Conservation (phyloP, 2,113 vertebrate genomes). For the Oenanthe oenanthe region DNA sequence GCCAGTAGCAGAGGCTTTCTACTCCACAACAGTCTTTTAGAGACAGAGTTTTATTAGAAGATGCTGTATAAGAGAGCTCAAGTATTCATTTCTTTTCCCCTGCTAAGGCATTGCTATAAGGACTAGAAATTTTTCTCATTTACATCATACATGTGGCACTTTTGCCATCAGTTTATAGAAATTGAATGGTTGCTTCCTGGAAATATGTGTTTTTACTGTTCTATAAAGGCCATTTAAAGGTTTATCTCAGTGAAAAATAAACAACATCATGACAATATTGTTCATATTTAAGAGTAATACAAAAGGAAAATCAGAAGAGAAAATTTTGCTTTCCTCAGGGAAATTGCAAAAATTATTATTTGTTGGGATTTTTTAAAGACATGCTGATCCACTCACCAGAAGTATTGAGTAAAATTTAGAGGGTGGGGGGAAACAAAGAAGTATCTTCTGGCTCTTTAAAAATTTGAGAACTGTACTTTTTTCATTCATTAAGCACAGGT, state of each 20-base stretch:
- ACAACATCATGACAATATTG: not conserved
- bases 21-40: conserved; percentile 4
- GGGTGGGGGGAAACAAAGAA: not conserved
- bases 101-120: not conserved
- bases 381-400: not conserved
- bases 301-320: not conserved
- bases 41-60: conserved; percentile 18
- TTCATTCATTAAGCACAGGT: not conserved
- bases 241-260: not conserved
- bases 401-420: not conserved
- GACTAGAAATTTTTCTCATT: not conserved
- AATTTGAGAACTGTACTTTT: not conserved
- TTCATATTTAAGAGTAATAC: not conserved
- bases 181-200: not conserved
- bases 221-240: not conserved
- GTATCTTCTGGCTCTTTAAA: not conserved
- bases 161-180: not conserved
- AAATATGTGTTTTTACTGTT: not conserved
- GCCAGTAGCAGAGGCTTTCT: not conserved
- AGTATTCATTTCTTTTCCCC: not conserved
- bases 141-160: not conserved
- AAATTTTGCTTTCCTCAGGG: not conserved
- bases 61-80: not conserved
- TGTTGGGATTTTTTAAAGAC: not conserved
- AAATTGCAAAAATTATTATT: not conserved